Base-by-base conservation (phyloP, 2,797 vertebrate species). In the Vultur gryphus region DNA sequence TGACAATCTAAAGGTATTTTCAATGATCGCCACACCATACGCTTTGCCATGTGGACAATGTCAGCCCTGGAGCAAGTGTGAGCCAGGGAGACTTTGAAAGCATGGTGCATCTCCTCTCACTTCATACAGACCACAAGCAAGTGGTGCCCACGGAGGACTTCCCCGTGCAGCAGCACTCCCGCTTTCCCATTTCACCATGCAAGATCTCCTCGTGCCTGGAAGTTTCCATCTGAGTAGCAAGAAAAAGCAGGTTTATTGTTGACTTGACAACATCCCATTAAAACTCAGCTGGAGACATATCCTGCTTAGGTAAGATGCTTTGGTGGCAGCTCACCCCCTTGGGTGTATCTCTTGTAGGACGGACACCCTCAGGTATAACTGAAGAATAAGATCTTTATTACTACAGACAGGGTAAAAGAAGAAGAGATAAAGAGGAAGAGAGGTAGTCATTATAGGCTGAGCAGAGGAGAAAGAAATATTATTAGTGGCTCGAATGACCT, bases 61-160 rank as follows among this genome's bases (percentile, higher is more conserved):
- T 33, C 35, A 55, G 67, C 14, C 20, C 31, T 26, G 62, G 49
- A 37, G 46, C 13, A 29, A 7, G 51, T 0, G 6, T 28, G 25
- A 65, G 21, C n/a, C 33, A 31, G 44, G 39, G 39, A 49, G 66
- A 18, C 54, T 13, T 11, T 19, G 52, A 3, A 1, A n/a, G 43
- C 13, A 3, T 3, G 48, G 23, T n/a, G 44, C 44, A 10, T 25
- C 54, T 52, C 43, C 79, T 55, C 41, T 46, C 51, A 9, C 7
- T 33, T 19, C 61, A 29, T 8, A 35, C 78, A 49, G 48, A 43
- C 58, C 77, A 19, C 0, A 4, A 57, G 21, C 1, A 6, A 3
- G 9, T 1, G 1, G 25, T 26, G n/a, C 28, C 58, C 49, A 19
- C 0, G 0, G 8, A 67, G 58, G 13, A 11, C 8, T 37, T 31